Evolutionary conservation across 2,888 invertebrate genomes (phyloP).

Genomic region (Rambutsinella grinnellia): DNA sequence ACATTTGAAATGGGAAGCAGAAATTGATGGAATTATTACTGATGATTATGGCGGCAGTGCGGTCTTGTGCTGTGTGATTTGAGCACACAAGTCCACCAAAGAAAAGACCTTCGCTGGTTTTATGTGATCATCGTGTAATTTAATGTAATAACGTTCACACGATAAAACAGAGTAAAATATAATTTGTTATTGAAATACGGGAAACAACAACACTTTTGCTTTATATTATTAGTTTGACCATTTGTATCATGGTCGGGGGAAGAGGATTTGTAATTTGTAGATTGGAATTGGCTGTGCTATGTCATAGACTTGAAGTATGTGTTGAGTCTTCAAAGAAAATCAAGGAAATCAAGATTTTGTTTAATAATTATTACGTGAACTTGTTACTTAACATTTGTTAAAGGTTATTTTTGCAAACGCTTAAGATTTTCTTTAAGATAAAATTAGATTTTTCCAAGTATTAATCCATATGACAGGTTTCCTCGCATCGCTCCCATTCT

Average conservation of each 20-base stretch:
- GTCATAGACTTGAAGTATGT: too few species aligned
- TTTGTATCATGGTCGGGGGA: too few species aligned
- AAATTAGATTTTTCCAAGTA: neutral
- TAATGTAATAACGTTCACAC: neutral
- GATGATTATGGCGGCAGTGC: too few species aligned
- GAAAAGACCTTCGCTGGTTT: neutral
- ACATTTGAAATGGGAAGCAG: neutral
- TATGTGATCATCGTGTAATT: neutral
- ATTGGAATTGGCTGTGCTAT: too few species aligned
- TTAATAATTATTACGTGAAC: neutral
- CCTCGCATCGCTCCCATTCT: constrained; percentile 41
- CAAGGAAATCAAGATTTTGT: constrained; percentile 17
- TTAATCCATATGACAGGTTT: constrained; percentile 29
- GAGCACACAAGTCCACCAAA: neutral
- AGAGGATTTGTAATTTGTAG: too few species aligned
- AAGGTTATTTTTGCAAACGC: neutral
- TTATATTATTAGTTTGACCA: too few species aligned
- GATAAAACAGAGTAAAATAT: neutral
- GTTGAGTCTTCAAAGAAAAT: too few species aligned
- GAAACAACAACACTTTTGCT: neutral
- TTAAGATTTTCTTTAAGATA: too few species aligned
- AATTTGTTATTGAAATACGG: neutral
- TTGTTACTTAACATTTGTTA: neutral
- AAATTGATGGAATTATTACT: neutral
- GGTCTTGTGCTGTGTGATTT: neutral